phyloP scores from a whole-genome alignment of 2,888 invertebrate genomes.

The Noctua fimbriata region DNA sequence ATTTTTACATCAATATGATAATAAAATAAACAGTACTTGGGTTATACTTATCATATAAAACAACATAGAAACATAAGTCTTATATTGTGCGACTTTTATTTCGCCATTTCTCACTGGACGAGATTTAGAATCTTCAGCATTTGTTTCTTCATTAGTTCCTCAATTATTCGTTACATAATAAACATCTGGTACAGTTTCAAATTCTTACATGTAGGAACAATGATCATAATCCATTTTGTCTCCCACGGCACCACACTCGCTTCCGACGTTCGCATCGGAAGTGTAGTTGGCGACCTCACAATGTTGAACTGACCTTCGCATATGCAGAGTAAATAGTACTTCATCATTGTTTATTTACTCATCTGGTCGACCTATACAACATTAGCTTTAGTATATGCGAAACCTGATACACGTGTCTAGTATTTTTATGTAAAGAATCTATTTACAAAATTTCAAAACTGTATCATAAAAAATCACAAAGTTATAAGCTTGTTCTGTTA shows the following conservation, averaged over 20 bases:
- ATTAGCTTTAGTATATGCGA: too few relatives aligned
- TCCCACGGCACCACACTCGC: conserved; percentile 29
- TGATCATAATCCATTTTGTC: conserved; percentile 30
- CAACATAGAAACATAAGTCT: not conserved
- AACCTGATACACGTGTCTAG: too few relatives aligned
- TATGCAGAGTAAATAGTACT: conserved; percentile 42
- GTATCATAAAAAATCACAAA: too few relatives aligned
- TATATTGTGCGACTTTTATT: not conserved
- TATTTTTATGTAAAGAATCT: too few relatives aligned
- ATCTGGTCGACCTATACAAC: conserved; percentile 41
- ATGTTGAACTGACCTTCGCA: conserved; percentile 49
- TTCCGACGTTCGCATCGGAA: conserved; percentile 70
- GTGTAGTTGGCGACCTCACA: conserved; percentile 68
- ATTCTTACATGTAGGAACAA: conserved; percentile 17
- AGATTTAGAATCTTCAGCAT: not conserved
- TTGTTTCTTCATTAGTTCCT: not conserved
- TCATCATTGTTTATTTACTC: conserved; percentile 54
- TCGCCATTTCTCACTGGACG: not conserved
- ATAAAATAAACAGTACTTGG: too few relatives aligned
- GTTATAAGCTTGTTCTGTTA: too few relatives aligned
- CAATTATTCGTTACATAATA: not conserved
- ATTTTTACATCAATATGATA: too few relatives aligned
- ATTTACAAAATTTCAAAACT: too few relatives aligned
- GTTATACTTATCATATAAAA: too few relatives aligned
- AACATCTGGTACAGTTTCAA: conserved; percentile 2